Percentiles rank a stretch among this genome's conserved stretches.
phyloP scores from a whole-genome alignment of 2,113 vertebrate genomes.

The Periophthalmus modestus region DNA sequence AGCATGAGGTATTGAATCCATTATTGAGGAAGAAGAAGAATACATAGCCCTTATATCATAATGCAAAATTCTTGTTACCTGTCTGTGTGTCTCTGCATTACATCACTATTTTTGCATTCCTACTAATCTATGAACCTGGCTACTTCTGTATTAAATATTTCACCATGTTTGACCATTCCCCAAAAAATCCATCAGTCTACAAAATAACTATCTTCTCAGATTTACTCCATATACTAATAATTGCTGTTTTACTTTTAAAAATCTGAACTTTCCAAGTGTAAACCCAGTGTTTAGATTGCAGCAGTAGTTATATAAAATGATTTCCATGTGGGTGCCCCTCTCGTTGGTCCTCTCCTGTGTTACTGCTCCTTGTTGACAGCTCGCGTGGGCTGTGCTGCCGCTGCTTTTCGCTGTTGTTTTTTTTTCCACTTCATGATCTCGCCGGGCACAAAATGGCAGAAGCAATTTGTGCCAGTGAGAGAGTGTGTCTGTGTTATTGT shows the following conservation, averaged over 20 bases:
- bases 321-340: neutral
- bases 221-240: neutral
- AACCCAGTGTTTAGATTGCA: neutral
- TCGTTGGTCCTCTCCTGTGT: neutral
- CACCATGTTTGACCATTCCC: neutral
- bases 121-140: neutral
- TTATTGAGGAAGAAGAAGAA: too few relatives aligned
- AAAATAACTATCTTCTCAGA: neutral
- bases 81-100: neutral
- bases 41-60: neutral
- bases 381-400: neutral
- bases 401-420: neutral
- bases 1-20: too few relatives aligned
- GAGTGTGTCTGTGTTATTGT: neutral
- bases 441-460: constrained; percentile 54
- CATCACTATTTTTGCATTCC: neutral
- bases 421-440: constrained; percentile 15
- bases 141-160: neutral
- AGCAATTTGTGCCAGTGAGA: constrained; percentile 12
- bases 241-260: neutral
- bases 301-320: neutral
- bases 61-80: neutral
- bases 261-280: neutral
- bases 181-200: neutral
- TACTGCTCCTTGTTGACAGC: constrained; percentile 1